Evolutionary conservation across 2,888 invertebrate genomes (phyloP).

Genomic region (Torymus tubicola): DNA sequence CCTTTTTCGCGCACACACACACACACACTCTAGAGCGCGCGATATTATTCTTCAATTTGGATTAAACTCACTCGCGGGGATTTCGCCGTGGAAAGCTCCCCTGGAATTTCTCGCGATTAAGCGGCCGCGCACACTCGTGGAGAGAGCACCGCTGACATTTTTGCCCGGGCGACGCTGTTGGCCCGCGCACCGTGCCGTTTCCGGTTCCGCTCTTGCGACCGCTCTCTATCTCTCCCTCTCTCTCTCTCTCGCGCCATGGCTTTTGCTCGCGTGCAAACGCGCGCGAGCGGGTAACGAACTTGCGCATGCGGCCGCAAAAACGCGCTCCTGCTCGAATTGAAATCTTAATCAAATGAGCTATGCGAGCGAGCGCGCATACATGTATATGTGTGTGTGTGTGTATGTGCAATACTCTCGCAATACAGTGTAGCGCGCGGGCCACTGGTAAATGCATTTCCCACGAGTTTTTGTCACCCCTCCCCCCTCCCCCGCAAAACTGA

Average conservation of each 20-base stretch:
- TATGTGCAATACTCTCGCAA: neutral
- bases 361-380: neutral
- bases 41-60: slow-evolving; percentile 69
- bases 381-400: neutral
- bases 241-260: neutral
- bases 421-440: neutral
- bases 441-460: slow-evolving; percentile 20
- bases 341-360: slow-evolving; percentile 50
- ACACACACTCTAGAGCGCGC: slow-evolving; percentile 6
- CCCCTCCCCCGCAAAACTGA: slow-evolving; percentile 6
- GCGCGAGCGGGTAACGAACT: slow-evolving; percentile 5
- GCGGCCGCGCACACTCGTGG: neutral
- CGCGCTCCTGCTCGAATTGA: slow-evolving; percentile 16
- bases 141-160: slow-evolving; percentile 3
- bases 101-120: slow-evolving; percentile 42
- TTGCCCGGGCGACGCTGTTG: neutral
- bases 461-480: slow-evolving; percentile 25
- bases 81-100: neutral
- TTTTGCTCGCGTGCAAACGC: neutral
- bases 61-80: slow-evolving; percentile 58
- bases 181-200: neutral
- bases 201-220: neutral
- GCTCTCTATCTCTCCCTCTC: too few species aligned
- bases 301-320: slow-evolving; percentile 11
- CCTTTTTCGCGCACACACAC: neutral